Evolutionary conservation across 2,888 invertebrate genomes (phyloP).

Genomic region (Syritta pipiens): DNA sequence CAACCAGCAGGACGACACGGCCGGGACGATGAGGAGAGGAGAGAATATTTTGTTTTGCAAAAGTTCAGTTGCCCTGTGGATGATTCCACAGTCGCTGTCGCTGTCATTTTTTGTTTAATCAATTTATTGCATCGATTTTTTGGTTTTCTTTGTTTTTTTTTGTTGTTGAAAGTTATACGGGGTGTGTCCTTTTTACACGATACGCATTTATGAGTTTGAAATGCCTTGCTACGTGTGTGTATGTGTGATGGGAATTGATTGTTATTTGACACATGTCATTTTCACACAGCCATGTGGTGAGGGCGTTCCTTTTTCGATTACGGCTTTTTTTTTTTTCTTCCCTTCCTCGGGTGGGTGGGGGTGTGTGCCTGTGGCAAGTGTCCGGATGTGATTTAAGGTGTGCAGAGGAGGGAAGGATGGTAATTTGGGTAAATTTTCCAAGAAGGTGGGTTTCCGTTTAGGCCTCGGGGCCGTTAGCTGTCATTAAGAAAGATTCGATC

Average conservation of each 20-base stretch:
- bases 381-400: not conserved
- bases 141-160: constrained; percentile 26
- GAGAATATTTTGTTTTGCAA: constrained; percentile 1
- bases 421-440: not conserved
- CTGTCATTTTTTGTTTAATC: constrained; percentile 58
- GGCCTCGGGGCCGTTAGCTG: too few species aligned
- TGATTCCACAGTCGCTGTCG: constrained; percentile 8
- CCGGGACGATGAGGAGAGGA: too few species aligned
- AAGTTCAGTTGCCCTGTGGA: constrained; percentile 50
- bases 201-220: not conserved
- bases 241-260: constrained; percentile 14
- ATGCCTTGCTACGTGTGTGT: not conserved
- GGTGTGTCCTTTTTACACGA: constrained; percentile 17
- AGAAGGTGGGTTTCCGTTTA: too few species aligned
- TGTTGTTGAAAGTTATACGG: constrained; percentile 10
- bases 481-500: too few species aligned
- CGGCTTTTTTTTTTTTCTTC: too few species aligned
- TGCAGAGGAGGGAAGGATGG: not conserved
- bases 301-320: constrained; percentile 12
- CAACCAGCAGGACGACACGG: too few species aligned
- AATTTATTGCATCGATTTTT: constrained; percentile 50
- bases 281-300: constrained; percentile 7
- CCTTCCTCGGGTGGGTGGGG: too few species aligned
- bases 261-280: constrained; percentile 25
- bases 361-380: not conserved